A percentile compares a stretch with the other conserved stretches of the same genome.
phyloP scores from a whole-genome alignment of 2,797 vertebrate genomes.

The Etheostoma nigrum region DNA sequence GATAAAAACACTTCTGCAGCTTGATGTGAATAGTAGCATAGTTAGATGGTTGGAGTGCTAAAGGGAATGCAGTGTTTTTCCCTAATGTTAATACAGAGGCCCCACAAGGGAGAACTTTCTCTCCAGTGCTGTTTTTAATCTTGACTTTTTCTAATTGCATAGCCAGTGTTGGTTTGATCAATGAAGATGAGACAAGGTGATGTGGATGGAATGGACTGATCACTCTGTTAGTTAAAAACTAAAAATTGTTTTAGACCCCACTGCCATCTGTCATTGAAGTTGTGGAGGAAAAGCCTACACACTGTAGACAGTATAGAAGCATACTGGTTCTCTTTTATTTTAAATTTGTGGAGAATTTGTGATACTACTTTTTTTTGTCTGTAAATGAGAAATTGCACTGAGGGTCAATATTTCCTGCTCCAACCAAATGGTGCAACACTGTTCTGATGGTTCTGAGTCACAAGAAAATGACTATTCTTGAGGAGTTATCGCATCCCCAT shows the following conservation, averaged over 20 bases:
- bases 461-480: not conserved
- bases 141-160: not conserved
- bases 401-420: not conserved
- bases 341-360: not conserved
- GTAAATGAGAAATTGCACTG: not conserved
- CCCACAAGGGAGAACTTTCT: not conserved
- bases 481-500: conserved; percentile 26
- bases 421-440: conserved; percentile 19
- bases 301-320: not conserved
- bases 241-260: not conserved
- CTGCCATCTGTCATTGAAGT: not conserved
- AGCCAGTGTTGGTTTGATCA: conserved; percentile 5
- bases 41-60: not conserved
- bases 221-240: not conserved
- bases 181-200: not conserved
- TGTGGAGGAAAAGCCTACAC: not conserved
- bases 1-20: not conserved
- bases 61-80: not conserved
- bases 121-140: not conserved
- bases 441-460: conserved; percentile 18
- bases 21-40: not conserved
- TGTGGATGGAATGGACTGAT: not conserved
- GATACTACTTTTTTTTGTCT: not conserved
- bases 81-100: not conserved
- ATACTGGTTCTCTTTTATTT: not conserved